Evolutionary conservation across 1,140 invertebrate genomes (phyloP).

Genomic region (Stratiolaelaps scimitus): DNA sequence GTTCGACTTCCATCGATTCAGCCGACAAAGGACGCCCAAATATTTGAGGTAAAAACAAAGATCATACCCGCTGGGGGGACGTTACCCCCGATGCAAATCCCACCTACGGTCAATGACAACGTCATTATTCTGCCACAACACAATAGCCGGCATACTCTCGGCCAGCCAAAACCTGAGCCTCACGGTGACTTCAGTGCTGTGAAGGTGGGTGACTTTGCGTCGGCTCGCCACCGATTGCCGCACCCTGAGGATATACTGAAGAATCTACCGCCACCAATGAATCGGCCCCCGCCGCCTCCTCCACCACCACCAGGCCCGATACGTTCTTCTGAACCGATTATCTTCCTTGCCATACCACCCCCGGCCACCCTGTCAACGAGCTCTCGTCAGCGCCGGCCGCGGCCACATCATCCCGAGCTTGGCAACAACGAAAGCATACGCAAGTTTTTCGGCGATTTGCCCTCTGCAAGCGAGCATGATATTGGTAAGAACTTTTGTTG

Average conservation of each 20-base stretch:
- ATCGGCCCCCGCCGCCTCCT: background rate
- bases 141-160: background rate
- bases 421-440: background rate
- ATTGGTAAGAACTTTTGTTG: background rate
- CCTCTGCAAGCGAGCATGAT: background rate
- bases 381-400: background rate
- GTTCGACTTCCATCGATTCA: background rate
- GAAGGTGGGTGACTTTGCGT: background rate
- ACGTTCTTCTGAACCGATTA: background rate
- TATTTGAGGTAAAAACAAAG: constrained; percentile 17
- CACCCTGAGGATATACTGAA: background rate
- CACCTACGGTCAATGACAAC: background rate
- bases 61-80: background rate
- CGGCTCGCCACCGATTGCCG: background rate
- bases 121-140: background rate
- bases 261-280: background rate
- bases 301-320: background rate
- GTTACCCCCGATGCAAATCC: too few species aligned
- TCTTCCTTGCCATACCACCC: background rate
- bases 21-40: background rate
- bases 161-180: background rate
- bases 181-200: background rate
- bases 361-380: background rate
- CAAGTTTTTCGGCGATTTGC: background rate
- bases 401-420: background rate